Evolutionary conservation across 2,113 vertebrate genomes (phyloP), one percentile per base, ranked within the genome.

Genomic region (Miniopterus natalensis): DNA sequence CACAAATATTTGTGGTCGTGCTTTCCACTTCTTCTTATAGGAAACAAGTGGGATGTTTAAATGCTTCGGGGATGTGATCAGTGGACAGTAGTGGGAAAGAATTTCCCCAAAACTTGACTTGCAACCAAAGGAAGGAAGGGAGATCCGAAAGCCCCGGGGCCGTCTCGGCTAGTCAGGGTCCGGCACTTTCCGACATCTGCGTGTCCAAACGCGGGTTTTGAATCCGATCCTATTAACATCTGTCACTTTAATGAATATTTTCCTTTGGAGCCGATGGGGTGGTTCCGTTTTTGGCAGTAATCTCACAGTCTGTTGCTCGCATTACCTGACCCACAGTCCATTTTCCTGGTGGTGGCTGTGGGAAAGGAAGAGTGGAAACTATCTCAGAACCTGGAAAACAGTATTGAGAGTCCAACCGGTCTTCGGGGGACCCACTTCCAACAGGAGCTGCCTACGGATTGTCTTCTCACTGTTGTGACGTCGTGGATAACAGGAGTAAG

Each of bases 21-120:
- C 93, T 98, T 98, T 98, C 98, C 97, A 97, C 97, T 97, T 98
- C 98, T 98, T 96, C 97, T 98, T 99, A 98, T 98, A 99, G 98
- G 98, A 98, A 98, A 97, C 94, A 88, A 97, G 96, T 80, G 94
- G 96, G 97, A 97, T 97, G 97, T 98, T 98, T 40, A 97, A 98
- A 98, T 98, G 97, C 92, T 98, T 98, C 97, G 61, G 92, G 80
- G 97, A 98, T 99, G 98, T 98, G 98, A 98, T 98, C 98, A 98
- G 98, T 70, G 95, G 97, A 98, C 98, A 98, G 98, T 96, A 98
- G 97, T 98, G 98, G 98, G 98, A 98, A 98, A 98, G 97, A 98
- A 97, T 98, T 98, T 98, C 78, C 98, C 95, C 45, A 73, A 96
- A 98, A 97, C 96, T 98, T 96, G 96, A 98, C 97, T 97, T 95